phyloP scores from a whole-genome alignment of 2,888 invertebrate genomes.

The Stegana nigrithorax region DNA sequence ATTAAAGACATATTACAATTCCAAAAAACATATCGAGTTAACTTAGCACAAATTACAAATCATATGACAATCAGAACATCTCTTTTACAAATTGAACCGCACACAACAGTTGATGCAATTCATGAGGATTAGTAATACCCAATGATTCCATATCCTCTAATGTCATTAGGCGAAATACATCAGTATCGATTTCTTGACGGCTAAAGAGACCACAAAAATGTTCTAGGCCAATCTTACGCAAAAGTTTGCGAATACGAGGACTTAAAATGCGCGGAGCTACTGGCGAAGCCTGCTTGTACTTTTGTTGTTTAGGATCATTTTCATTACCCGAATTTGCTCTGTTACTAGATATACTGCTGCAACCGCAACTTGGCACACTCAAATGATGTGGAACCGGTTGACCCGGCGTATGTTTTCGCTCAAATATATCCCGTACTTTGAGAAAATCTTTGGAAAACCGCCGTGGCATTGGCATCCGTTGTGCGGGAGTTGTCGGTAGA shows the following conservation, averaged over 20 bases:
- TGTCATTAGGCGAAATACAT: constrained; percentile 45
- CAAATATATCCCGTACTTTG: constrained; percentile 27
- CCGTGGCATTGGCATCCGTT: constrained; percentile 4
- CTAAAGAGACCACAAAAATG: constrained; percentile 51
- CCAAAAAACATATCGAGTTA: constrained; percentile 8
- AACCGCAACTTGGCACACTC: too few species aligned
- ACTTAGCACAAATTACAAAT: not conserved
- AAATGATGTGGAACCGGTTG: too few species aligned
- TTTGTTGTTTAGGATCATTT: not conserved
- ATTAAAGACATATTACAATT: constrained; percentile 19
- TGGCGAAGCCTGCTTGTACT: constrained; percentile 40
- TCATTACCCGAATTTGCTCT: not conserved
- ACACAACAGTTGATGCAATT: constrained; percentile 41
- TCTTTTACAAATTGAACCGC: constrained; percentile 43
- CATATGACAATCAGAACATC: constrained; percentile 30
- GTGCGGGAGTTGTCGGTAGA: not conserved
- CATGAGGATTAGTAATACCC: constrained; percentile 47
- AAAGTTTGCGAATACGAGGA: constrained; percentile 42
- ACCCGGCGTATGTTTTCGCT: not conserved
- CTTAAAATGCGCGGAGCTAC: constrained; percentile 43
- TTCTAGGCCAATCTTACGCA: constrained; percentile 44
- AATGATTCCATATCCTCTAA: constrained; percentile 47
- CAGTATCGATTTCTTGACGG: constrained; percentile 55
- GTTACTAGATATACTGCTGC: not conserved
- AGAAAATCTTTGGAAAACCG: constrained; percentile 38